Evolutionary conservation across 2,888 invertebrate species (phyloP), one percentile per base, ranked within the genome.

Genomic region (Mythimna impura): DNA sequence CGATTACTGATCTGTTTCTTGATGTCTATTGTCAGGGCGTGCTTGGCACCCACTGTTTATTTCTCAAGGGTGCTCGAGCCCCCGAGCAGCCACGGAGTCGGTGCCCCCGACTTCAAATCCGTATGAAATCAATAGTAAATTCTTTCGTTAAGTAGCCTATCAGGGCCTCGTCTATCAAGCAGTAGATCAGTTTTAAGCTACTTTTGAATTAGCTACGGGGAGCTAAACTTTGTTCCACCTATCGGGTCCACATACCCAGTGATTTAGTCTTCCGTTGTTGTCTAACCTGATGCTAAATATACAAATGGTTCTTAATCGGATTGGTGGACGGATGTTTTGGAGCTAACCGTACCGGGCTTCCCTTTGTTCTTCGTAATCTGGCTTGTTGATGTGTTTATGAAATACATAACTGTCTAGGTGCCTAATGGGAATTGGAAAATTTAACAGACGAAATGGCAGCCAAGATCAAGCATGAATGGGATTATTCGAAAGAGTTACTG

Each of bases 301-400:
- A 64, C 64, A 54, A 40, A 52, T 65, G 65, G 34, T 55, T 50
- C 50, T 50, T 65, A 25, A 12, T 47, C 47, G 12, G 12, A 12
- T 36, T 54, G n/a, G 12, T 50, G 6, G 60, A 73, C 61, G 75
- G 76, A 76, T 76, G 80, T 80, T 76, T 65, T 76, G 60, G 43
- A 34, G 40, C 3, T 12, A 50, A 40, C 22, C 43, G 34, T 20
- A 17, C 12, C 7, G 34, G 36, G 30, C 1, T 47, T 25, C 17
- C 30, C 54, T 25, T 55, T 66, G 57, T 79, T 63, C 20, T 20
- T 20, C n/a, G 14, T n/a, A n/a, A 50, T 14, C 22, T 9, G 3
- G 17, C 0, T 73, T 30, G 14, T 57, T 57, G 12, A 3, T 50
- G 76, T 63, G 7, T 54, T 66, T 34, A 58, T 30, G 22, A 61